Evolutionary conservation across 1,140 invertebrate genomes (phyloP).

Genomic region (Cydia fagiglandana): DNA sequence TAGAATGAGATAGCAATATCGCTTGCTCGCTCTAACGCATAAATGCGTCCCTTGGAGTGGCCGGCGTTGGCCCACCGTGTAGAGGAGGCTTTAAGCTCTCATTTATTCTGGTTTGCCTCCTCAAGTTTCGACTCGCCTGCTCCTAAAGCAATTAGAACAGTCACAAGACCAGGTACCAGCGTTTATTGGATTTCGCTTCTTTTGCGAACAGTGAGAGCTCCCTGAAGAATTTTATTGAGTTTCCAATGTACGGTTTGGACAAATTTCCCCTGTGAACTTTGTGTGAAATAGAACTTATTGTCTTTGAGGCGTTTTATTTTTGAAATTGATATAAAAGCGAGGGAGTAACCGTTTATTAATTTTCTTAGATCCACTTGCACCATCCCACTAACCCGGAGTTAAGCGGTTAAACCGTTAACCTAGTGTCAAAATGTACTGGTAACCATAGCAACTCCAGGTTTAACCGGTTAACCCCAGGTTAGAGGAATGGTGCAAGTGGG

Average conservation of each 20-base stretch:
- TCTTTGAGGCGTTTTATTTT: not conserved
- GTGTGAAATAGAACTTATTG: slow-evolving; percentile 10
- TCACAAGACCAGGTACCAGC: slow-evolving; percentile 44
- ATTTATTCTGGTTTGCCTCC: not conserved
- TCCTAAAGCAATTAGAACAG: not conserved
- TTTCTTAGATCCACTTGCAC: no score
- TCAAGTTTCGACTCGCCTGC: not conserved
- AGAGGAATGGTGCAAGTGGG: no score
- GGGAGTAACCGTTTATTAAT: not conserved
- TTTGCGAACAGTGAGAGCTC: slow-evolving; percentile 38
- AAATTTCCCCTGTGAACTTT: slow-evolving; percentile 25
- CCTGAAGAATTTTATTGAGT: slow-evolving; percentile 31
- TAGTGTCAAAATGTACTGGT: no score
- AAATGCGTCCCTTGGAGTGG: no score
- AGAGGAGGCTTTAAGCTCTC: no score
- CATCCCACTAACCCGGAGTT: no score
- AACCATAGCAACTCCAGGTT: no score
- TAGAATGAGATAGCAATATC: no score
- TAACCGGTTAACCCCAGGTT: no score
- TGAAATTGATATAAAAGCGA: not conserved
- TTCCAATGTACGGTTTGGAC: slow-evolving; percentile 27
- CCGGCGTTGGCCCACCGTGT: no score
- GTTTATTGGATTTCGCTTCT: slow-evolving; percentile 66
- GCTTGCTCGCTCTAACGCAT: no score
- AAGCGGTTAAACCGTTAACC: no score